A percentile compares a stretch with the other conserved stretches of the same genome.
These are phyloP conservation scores for Syrrhaptes paradoxus DNA, from an alignment of 2,113 vertebrate species.

Conservation along the genomic window DNA sequence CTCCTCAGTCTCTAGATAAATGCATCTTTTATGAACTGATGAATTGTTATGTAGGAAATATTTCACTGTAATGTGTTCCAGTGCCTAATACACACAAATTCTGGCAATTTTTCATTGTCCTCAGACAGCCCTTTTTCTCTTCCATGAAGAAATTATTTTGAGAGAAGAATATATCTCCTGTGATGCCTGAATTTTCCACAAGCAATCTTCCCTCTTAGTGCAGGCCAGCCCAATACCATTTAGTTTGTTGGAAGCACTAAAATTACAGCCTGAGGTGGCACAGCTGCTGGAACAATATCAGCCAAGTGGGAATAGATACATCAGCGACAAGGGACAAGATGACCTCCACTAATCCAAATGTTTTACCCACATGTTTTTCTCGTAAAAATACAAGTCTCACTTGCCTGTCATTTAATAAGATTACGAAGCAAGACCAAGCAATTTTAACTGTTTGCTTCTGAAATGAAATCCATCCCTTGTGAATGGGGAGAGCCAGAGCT, in stretches of 20 bases:
- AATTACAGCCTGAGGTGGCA: slow-evolving; percentile 22
- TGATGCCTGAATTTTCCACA: neutral
- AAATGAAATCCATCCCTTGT: slow-evolving; percentile 9
- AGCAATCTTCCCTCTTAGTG: neutral
- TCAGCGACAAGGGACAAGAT: neutral
- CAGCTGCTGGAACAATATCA: neutral
- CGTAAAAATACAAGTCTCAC: neutral
- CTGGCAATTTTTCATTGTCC: neutral
- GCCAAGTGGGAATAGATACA: neutral
- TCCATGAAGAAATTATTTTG: neutral
- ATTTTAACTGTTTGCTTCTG: slow-evolving; percentile 6
- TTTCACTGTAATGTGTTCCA: neutral
- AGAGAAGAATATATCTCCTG: neutral
- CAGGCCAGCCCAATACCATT: neutral
- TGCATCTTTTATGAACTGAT: neutral
- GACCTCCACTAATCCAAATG: neutral
- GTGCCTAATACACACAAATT: neutral
- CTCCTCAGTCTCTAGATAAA: neutral
- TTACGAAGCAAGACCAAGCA: neutral
- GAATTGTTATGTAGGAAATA: neutral
- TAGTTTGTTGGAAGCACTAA: neutral
- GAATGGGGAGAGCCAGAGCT: neutral
- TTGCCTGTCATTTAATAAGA: slow-evolving; percentile 27
- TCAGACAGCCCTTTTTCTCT: neutral
- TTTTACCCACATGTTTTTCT: slow-evolving; percentile 6